Conservation (phyloP, 2,797 vertebrate species). For the Silurus aristotelis region DNA sequence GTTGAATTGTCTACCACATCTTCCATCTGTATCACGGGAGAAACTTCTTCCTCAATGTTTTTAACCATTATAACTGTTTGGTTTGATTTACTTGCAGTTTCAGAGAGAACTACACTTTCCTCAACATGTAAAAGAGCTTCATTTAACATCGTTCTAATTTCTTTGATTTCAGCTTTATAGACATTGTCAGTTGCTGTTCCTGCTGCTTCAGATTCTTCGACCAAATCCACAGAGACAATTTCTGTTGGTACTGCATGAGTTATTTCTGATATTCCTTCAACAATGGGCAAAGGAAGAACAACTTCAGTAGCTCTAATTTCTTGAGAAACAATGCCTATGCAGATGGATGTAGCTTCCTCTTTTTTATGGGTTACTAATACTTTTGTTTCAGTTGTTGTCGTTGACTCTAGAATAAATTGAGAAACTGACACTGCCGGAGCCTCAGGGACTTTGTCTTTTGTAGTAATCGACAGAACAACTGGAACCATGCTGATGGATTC, state of each 20-base stretch:
- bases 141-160: constrained; percentile 50
- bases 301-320: constrained; percentile 57
- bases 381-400: constrained; percentile 54
- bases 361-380: constrained; percentile 60
- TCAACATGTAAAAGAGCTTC: constrained; percentile 25
- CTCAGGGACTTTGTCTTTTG: constrained; percentile 54
- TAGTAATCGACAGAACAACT: constrained; percentile 51
- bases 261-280: constrained; percentile 63
- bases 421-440: constrained; percentile 49
- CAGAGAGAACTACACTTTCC: constrained; percentile 11
- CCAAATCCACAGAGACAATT: constrained; percentile 55
- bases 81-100: constrained; percentile 29
- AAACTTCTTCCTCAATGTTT: constrained; percentile 11
- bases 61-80: constrained; percentile 23
- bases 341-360: constrained; percentile 54
- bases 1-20: constrained; percentile 11
- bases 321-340: constrained; percentile 53
- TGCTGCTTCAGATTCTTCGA: constrained; percentile 56
- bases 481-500: constrained; percentile 72
- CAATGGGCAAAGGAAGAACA: constrained; percentile 44
- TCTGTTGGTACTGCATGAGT: constrained; percentile 61
- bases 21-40: constrained; percentile 13
- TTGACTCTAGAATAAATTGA: constrained; percentile 52
- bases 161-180: constrained; percentile 46
- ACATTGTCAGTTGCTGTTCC: constrained; percentile 57